Percentiles rank a stretch among this genome's conserved stretches.
Evolutionary conservation across 2,113 vertebrate genomes (phyloP).

Genomic region (Cynocephalus volans): DNA sequence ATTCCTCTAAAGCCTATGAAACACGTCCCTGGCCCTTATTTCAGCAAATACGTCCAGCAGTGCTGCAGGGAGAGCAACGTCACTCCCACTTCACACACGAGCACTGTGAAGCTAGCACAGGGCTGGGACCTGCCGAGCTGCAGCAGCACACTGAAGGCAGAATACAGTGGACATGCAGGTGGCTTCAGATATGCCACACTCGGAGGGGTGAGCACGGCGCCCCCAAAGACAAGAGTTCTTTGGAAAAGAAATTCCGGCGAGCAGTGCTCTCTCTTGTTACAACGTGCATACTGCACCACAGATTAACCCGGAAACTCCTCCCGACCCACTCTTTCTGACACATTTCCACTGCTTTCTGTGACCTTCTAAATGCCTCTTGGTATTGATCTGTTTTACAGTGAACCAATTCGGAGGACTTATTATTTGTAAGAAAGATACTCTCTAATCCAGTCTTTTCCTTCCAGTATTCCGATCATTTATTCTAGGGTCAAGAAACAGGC

Average conservation of each 20-base stretch:
- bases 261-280: neutral
- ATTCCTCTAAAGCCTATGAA: neutral
- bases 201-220: fast-evolving
- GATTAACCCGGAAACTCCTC: fast-evolving
- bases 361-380: neutral
- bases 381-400: neutral
- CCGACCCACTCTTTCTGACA: neutral
- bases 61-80: neutral
- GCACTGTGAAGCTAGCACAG: neutral
- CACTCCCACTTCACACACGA: neutral
- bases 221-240: neutral
- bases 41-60: neutral
- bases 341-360: neutral
- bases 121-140: neutral
- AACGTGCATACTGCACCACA: no score
- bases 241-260: neutral
- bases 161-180: no score
- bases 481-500: neutral
- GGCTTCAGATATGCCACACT: no score
- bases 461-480: neutral
- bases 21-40: neutral
- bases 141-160: neutral
- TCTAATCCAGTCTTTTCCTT: neutral
- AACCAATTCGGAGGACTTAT: neutral
- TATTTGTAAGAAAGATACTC: neutral